These are phyloP conservation scores for Thamnophis elegans DNA, from an alignment of 2,797 vertebrate genomes.

Conservation along the genomic window DNA sequence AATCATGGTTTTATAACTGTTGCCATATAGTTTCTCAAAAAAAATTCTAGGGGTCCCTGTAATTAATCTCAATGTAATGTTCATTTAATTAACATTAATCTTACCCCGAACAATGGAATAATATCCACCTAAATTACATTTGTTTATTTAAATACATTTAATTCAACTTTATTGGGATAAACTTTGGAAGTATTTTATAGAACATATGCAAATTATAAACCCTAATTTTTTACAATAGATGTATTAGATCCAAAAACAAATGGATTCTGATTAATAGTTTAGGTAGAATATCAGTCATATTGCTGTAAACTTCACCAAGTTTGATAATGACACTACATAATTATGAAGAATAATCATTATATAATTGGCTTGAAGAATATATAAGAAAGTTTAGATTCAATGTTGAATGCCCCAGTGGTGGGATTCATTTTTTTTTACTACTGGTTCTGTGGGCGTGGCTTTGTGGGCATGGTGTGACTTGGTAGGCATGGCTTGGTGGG, in stretches of 20 bases:
- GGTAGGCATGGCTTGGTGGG: too few species aligned
- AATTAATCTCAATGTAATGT: neutral
- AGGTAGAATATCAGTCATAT: neutral
- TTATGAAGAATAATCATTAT: neutral
- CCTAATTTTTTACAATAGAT: neutral
- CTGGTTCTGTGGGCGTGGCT: too few species aligned
- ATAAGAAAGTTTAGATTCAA: neutral
- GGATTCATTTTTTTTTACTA: too few species aligned
- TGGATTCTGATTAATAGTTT: neutral
- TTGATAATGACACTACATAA: neutral
- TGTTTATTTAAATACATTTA: neutral
- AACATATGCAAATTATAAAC: neutral
- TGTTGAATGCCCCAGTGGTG: neutral
- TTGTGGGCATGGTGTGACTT: too few species aligned
- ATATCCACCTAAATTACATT: neutral
- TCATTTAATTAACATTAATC: neutral
- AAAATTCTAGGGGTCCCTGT: neutral
- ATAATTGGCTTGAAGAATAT: neutral
- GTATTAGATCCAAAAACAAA: neutral
- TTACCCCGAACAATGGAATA: neutral
- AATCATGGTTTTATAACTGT: neutral
- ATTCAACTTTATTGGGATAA: neutral
- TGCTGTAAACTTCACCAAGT: neutral
- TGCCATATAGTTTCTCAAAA: neutral
- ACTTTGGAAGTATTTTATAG: neutral